Evolutionary conservation across 2,797 vertebrate genomes (phyloP).

Genomic region (Mormyrus proboscirostris): DNA sequence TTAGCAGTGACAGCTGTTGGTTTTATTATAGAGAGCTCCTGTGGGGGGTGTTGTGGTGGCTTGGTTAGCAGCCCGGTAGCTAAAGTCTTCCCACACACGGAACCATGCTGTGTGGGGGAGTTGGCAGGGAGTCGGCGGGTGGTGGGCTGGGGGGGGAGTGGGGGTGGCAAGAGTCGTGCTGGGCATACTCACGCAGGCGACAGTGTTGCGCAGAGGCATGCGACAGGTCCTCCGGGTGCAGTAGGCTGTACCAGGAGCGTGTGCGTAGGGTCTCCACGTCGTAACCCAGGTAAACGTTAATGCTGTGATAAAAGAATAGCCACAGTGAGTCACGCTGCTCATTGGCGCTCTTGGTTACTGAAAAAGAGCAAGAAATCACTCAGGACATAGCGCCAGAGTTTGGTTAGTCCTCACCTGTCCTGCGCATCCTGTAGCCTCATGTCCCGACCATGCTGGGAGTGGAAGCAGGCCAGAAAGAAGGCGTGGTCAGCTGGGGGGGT

Average conservation of each 20-base stretch:
- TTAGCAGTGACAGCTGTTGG: background rate
- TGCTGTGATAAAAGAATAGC: conserved; percentile 42
- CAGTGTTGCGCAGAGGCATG: conserved; percentile 67
- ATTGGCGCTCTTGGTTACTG: background rate
- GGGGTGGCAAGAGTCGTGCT: background rate
- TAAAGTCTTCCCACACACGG: background rate
- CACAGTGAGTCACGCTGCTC: background rate
- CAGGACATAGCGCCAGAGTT: background rate
- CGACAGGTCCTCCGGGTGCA: conserved; percentile 68
- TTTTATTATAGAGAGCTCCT: background rate
- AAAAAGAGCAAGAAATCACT: background rate
- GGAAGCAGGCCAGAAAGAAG: conserved; percentile 63
- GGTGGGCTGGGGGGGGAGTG: background rate
- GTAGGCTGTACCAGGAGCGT: conserved; percentile 69
- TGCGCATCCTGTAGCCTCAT: conserved; percentile 57
- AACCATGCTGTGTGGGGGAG: background rate
- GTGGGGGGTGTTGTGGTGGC: background rate
- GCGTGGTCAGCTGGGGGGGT: conserved; percentile 53
- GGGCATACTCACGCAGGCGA: conserved; percentile 58
- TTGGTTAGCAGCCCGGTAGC: background rate
- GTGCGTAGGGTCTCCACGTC: conserved; percentile 57
- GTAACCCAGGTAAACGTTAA: conserved; percentile 63
- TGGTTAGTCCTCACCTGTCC: conserved; percentile 51
- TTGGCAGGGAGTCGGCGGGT: background rate
- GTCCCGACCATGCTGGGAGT: conserved; percentile 61